phyloP scores from a whole-genome alignment of 2,797 vertebrate genomes.

The Gymnodraco acuticeps region DNA sequence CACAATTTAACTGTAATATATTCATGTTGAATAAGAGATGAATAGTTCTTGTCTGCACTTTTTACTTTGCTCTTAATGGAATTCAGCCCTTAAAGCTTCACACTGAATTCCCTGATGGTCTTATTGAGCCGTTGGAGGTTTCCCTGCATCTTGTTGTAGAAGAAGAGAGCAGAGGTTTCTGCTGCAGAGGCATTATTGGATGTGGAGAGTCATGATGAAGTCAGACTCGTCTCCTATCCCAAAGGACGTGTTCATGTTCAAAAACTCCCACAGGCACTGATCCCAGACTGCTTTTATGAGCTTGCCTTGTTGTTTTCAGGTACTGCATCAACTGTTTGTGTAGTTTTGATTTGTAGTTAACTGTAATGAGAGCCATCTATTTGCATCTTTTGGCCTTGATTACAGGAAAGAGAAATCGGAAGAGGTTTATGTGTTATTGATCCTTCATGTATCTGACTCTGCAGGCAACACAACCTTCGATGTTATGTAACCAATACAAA shows the following conservation, averaged over 20 bases:
- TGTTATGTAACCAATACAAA: constrained; percentile 48
- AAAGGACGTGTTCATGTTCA: constrained; percentile 66
- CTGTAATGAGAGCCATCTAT: constrained; percentile 17
- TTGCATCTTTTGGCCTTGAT: constrained; percentile 41
- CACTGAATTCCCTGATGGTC: constrained; percentile 38
- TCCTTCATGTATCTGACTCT: constrained; percentile 42
- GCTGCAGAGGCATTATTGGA: constrained; percentile 61
- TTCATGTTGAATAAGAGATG: constrained; percentile 39
- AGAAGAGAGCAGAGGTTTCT: constrained; percentile 50
- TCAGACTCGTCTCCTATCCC: constrained; percentile 61
- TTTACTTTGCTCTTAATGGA: constrained; percentile 48
- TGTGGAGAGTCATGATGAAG: constrained; percentile 62
- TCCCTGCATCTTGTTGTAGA: constrained; percentile 44
- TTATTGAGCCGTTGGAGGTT: constrained; percentile 52
- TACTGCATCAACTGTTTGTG: constrained; percentile 33
- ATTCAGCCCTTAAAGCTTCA: constrained; percentile 59
- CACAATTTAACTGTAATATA: constrained; percentile 32
- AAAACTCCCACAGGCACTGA: constrained; percentile 39
- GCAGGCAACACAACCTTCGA: constrained; percentile 34
- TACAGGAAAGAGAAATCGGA: constrained; percentile 28
- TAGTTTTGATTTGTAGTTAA: constrained; percentile 29
- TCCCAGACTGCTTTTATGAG: constrained; percentile 14
- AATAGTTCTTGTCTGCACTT: constrained; percentile 27
- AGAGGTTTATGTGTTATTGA: constrained; percentile 47
- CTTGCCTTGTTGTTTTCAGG: constrained; percentile 32